These are phyloP conservation scores for Connochaetes taurinus DNA, from an alignment of 2,113 vertebrate genomes.

Conservation along the genomic window DNA sequence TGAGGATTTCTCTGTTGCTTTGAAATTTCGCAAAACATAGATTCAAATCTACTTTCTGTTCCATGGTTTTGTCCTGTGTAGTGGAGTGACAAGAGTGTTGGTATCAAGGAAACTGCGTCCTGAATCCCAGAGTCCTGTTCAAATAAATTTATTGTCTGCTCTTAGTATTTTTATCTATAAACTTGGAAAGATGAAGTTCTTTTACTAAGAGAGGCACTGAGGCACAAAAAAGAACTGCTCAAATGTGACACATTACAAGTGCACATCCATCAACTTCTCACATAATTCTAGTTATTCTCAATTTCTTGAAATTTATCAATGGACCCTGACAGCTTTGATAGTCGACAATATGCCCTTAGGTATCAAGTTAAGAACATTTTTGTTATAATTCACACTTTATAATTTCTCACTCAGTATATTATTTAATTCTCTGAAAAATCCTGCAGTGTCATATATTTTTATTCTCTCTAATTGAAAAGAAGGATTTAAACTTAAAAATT, in stretches of 20 bases:
- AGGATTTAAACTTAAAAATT: not conserved
- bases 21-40: not conserved
- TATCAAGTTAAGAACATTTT: not conserved
- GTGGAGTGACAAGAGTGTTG: not conserved
- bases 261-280: not conserved
- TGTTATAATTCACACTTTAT: not conserved
- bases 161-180: not conserved
- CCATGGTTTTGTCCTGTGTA: not conserved
- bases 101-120: not conserved
- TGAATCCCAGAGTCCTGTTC: not conserved
- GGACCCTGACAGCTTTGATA: not conserved
- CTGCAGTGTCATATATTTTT: not conserved
- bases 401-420: not conserved
- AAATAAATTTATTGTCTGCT: not conserved
- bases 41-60: not conserved
- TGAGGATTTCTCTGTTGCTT: not conserved
- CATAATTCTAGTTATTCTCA: not conserved
- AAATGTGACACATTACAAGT: not conserved
- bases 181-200: not conserved
- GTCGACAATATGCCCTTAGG: not conserved
- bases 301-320: not conserved
- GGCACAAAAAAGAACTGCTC: not conserved
- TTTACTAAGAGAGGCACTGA: not conserved
- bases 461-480: not conserved
- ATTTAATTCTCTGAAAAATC: not conserved